Percentiles rank a stretch among this genome's conserved stretches.
phyloP scores from a whole-genome alignment of 2,113 vertebrate genomes.

The Mormoops blainvillei region DNA sequence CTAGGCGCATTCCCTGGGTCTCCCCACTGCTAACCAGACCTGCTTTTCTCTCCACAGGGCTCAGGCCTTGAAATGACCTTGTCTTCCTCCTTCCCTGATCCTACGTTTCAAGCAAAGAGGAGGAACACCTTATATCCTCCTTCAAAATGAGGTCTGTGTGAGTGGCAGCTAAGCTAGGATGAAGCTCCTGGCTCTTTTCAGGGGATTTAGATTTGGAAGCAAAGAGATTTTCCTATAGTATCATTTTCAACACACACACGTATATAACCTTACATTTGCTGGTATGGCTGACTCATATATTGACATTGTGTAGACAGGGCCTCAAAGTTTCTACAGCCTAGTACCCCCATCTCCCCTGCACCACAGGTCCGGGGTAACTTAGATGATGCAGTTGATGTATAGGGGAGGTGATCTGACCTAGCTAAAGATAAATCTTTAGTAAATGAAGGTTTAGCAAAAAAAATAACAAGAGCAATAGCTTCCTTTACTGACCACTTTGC shows the following conservation, averaged over 20 bases:
- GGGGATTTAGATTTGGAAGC: neutral
- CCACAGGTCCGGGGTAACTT: neutral
- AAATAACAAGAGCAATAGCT: neutral
- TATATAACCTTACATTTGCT: neutral
- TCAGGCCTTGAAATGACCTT: neutral
- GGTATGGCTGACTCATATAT: neutral
- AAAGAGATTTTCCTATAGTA: neutral
- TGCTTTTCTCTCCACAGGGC: neutral
- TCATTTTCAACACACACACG: neutral
- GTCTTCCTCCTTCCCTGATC: neutral
- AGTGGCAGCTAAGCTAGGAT: neutral
- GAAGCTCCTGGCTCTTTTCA: neutral
- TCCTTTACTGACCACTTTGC: neutral
- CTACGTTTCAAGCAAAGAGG: neutral
- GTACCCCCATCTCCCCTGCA: neutral
- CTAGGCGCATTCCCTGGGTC: neutral
- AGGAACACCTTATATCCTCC: neutral
- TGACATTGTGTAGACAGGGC: neutral
- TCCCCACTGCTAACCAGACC: neutral
- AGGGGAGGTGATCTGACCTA: neutral
- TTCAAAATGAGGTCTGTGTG: neutral
- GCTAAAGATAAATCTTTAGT: neutral
- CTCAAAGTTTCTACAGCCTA: neutral
- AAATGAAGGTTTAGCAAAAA: neutral
- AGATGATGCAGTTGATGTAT: neutral